These are phyloP conservation scores for Agrypnia vestita DNA, from an alignment of 1,140 invertebrate species.

Conservation along the genomic window DNA sequence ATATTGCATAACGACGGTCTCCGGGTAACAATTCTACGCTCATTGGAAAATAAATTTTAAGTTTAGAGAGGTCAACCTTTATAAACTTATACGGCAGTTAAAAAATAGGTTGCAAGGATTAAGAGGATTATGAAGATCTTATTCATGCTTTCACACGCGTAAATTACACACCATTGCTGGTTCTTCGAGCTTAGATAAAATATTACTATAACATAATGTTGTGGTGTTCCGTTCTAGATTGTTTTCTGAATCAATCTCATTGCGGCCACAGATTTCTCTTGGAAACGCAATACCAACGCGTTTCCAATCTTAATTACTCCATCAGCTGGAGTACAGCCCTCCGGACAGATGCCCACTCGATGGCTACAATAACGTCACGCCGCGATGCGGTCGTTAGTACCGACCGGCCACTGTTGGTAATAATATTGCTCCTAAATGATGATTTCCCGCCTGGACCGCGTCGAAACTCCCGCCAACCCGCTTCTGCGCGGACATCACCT, in stretches of 20 bases:
- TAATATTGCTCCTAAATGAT: conserved; percentile 14
- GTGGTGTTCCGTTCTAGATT: background rate
- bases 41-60: too few species aligned
- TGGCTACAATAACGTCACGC: background rate
- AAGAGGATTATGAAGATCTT: too few species aligned
- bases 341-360: background rate
- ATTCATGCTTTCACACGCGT: too few species aligned
- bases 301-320: background rate
- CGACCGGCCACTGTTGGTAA: background rate
- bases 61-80: too few species aligned
- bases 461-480: background rate
- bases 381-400: background rate
- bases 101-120: too few species aligned
- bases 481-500: background rate
- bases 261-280: background rate
- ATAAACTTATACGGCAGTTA: too few species aligned
- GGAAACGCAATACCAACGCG: background rate
- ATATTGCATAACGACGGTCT: too few species aligned
- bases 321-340: background rate
- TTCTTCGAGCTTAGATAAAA: too few species aligned
- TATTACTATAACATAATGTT: background rate
- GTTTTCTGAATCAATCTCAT: background rate
- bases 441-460: conserved; percentile 10
- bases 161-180: too few species aligned
- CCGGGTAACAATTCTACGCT: too few species aligned